Conservation (phyloP, 2,797 vertebrate genomes). For the Champsocephalus esox region DNA sequence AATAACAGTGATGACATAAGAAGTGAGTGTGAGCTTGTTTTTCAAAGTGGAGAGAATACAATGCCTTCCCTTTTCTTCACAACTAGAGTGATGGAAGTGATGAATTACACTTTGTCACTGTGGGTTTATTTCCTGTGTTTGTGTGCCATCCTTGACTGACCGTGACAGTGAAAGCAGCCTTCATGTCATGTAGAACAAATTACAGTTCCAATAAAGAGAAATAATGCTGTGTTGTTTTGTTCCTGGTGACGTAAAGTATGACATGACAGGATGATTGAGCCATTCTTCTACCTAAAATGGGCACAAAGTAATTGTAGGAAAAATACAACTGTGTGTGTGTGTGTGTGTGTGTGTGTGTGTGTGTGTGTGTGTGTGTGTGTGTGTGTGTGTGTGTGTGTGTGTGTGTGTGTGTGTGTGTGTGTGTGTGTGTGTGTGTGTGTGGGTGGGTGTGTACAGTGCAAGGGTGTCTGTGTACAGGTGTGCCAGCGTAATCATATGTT, state of each 20-base stretch:
- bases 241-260: slow-evolving; percentile 71
- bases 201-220: slow-evolving; percentile 35
- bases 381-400: slow-evolving; percentile 19
- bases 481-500: background rate
- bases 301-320: slow-evolving; percentile 41
- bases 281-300: slow-evolving; percentile 85
- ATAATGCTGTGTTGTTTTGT: slow-evolving; percentile 48
- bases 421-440: background rate
- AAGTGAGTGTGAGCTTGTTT: slow-evolving; percentile 49
- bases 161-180: slow-evolving; percentile 58
- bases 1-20: slow-evolving; percentile 41
- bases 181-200: slow-evolving; percentile 55
- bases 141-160: slow-evolving; percentile 60
- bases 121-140: slow-evolving; percentile 70
- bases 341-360: slow-evolving; percentile 10
- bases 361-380: slow-evolving; percentile 5
- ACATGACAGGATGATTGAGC: slow-evolving; percentile 80
- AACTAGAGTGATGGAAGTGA: slow-evolving; percentile 60
- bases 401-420: background rate
- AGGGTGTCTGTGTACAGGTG: slow-evolving; percentile 11
- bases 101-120: slow-evolving; percentile 64
- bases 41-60: slow-evolving; percentile 47
- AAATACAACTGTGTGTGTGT: slow-evolving; percentile 20
- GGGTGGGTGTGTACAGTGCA: slow-evolving; percentile 17
- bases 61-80: slow-evolving; percentile 53